These are phyloP conservation scores for Pelmatolapia mariae DNA, from an alignment of 2,113 vertebrate species.

Conservation along the genomic window DNA sequence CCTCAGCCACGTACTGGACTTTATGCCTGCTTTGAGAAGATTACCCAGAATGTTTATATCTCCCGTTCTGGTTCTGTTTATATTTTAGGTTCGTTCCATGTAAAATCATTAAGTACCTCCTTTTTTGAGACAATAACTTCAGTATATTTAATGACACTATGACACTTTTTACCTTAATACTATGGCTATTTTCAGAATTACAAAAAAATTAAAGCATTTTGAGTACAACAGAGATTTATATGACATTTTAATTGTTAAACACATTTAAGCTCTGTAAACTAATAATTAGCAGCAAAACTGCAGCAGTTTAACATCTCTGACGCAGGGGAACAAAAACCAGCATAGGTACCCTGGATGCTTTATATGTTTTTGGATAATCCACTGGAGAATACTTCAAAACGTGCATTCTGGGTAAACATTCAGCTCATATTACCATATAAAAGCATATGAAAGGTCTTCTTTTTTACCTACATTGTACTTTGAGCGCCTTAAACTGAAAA, in stretches of 20 bases:
- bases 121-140: background rate
- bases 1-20: background rate
- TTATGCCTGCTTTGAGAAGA: background rate
- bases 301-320: background rate
- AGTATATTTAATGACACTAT: background rate
- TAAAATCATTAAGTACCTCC: background rate
- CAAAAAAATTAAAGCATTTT: background rate
- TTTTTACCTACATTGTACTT: background rate
- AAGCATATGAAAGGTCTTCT: background rate
- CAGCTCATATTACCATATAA: background rate
- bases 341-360: background rate
- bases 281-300: background rate
- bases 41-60: background rate
- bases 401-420: background rate
- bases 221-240: background rate
- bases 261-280: background rate
- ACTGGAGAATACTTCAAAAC: background rate
- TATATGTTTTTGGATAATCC: background rate
- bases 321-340: background rate
- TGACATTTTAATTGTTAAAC: background rate
- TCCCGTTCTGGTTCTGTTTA: background rate
- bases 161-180: background rate
- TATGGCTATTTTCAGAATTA: background rate
- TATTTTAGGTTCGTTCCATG: background rate
- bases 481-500: background rate